phyloP scores from a whole-genome alignment of 1,140 invertebrate species.

The Bombus terrestris region DNA sequence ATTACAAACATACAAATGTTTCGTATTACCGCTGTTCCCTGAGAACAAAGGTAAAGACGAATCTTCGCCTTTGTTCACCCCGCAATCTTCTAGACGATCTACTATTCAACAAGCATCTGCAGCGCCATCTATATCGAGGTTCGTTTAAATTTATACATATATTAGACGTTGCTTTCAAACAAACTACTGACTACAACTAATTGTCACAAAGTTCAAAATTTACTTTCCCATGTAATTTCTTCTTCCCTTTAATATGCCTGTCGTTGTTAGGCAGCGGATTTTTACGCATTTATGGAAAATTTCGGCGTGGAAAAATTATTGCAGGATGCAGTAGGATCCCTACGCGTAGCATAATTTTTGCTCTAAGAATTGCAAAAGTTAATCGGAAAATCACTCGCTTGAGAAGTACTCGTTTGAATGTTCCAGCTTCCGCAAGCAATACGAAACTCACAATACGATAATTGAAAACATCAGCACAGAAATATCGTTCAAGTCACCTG shows the following conservation, averaged over 20 bases:
- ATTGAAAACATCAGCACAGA: neutral
- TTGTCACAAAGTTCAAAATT: too few relatives aligned
- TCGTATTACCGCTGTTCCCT: conserved; percentile 62
- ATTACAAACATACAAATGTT: conserved; percentile 76
- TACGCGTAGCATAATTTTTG: too few relatives aligned
- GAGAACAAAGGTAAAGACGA: neutral
- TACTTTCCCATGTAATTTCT: too few relatives aligned
- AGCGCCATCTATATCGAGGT: neutral
- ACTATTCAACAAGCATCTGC: conserved; percentile 2
- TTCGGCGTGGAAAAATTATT: too few relatives aligned
- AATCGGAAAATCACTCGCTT: too few relatives aligned
- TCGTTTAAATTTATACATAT: neutral
- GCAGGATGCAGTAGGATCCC: too few relatives aligned
- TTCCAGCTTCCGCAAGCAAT: conserved; percentile 10
- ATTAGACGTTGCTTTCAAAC: too few relatives aligned
- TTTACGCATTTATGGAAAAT: too few relatives aligned
- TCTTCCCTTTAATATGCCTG: too few relatives aligned
- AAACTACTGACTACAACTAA: too few relatives aligned
- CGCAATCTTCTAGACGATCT: neutral
- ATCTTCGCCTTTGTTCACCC: neutral
- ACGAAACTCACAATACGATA: neutral
- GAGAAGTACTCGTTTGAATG: neutral
- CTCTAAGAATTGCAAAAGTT: too few relatives aligned
- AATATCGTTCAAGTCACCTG: neutral
- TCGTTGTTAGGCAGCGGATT: too few relatives aligned